Evolutionary conservation across 2,888 invertebrate species (phyloP).

Genomic region (Zygaena filipendulae): DNA sequence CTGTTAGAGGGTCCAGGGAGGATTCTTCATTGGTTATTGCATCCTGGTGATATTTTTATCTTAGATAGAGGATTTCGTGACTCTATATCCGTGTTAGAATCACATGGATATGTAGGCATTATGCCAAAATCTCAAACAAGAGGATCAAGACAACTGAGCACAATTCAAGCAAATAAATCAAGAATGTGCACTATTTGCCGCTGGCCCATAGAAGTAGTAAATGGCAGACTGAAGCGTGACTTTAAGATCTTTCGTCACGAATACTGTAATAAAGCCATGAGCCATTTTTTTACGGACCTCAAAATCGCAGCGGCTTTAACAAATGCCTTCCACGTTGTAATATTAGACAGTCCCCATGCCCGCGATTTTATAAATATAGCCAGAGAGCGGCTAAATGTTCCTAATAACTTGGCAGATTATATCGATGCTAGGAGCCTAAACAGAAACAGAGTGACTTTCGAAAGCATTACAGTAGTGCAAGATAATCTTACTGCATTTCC

Average conservation of each 20-base stretch:
- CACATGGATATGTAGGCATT: neutral
- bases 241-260: conserved; percentile 4
- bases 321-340: conserved; percentile 8
- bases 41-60: neutral
- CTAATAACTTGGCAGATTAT: conserved; percentile 9
- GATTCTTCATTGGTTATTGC: neutral
- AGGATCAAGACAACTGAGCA: too few relatives aligned
- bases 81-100: neutral
- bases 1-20: neutral
- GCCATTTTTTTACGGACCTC: conserved; percentile 8
- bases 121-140: neutral
- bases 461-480: conserved; percentile 4
- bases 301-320: conserved; percentile 11
- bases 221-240: neutral
- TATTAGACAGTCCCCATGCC: conserved; percentile 8
- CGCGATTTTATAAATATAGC: conserved; percentile 10
- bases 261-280: conserved; percentile 2
- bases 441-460: conserved; percentile 6
- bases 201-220: neutral
- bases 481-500: conserved; percentile 10
- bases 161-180: neutral
- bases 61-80: conserved; percentile 4
- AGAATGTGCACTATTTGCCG: neutral
- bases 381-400: conserved; percentile 7
- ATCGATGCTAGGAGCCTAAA: conserved; percentile 7